Base-by-base conservation (phyloP, 2,888 invertebrate species). In the Callosobruchus maculatus region DNA sequence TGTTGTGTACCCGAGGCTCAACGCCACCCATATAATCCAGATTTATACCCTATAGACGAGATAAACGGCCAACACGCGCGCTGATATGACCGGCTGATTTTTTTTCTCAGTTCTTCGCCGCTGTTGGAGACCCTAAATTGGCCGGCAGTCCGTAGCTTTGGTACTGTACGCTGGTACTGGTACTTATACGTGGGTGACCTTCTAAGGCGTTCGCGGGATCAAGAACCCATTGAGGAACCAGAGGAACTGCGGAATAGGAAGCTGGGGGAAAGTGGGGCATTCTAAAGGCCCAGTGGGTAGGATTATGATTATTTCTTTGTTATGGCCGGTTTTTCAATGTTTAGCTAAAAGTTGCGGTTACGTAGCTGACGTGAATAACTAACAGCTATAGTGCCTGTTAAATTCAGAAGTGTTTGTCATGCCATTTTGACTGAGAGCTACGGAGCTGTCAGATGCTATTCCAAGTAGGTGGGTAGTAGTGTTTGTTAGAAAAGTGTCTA, bases 181-280 rank as follows among this genome's bases (percentile, higher is more conserved):
- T 66, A 67, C 31, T 66, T 26, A 26, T 70, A 70, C 70, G 70
- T 70, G 49, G 49, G 20, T 77, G 77, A 75, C 77, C 77, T 77
- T 77, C 76, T 71, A 73, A 77, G 77, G 77, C 74, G 77, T 75
- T 69, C 72, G 71, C 70, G 74, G 74, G 77, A 77, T 77, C 77
- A 77, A 75, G 77, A 77, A 75, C 77, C 74, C 49, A 49, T 13
- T 49, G 71, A 22, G 70, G 70, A 70, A 26, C n/a, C 70, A 26
- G 20, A 26, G 22, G 26, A 26, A 26, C 22, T 70, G 20, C 21
- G 49, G 21, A 26, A 70, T 26, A 26, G 70, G 70, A 70, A 70
- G 21, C 26, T 26, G 18, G 22, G 26, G 70, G 21, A 21, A 70
- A n/a, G 70, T 70, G 21, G 70, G 70, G 70, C 26, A 21, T 49